Percentiles rank a stretch among this genome's conserved stretches.
Conservation (phyloP, 2,888 invertebrate genomes). For the Netelia inedita region DNA sequence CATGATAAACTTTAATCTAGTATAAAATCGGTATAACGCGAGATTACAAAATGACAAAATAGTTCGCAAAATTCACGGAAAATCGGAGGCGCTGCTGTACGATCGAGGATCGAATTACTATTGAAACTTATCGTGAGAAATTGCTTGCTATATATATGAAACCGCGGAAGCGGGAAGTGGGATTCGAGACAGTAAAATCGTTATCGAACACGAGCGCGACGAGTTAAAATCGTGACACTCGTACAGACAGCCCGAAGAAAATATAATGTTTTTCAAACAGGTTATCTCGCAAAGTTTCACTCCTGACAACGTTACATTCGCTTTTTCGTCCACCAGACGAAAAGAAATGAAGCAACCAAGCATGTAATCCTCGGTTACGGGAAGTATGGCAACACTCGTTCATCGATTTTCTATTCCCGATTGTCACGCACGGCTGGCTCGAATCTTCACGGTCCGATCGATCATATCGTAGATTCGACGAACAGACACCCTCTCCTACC, state of each 20-base stretch:
- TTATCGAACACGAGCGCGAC: background rate
- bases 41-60: background rate
- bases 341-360: slow-evolving; percentile 62
- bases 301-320: background rate
- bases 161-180: slow-evolving; percentile 65
- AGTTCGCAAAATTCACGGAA: background rate
- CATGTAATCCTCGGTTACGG: slow-evolving; percentile 16
- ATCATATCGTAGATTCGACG: background rate
- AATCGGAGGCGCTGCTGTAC: background rate
- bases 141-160: slow-evolving; percentile 69
- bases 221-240: background rate
- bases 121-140: slow-evolving; percentile 57
- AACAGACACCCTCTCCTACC: background rate
- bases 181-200: background rate
- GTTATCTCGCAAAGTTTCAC: background rate
- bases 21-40: background rate
- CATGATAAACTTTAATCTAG: background rate
- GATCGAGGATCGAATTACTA: slow-evolving; percentile 33
- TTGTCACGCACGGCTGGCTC: slow-evolving; percentile 69
- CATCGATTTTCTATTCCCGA: slow-evolving; percentile 61
- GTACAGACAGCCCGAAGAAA: background rate
- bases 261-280: slow-evolving; percentile 8
- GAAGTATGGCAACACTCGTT: slow-evolving; percentile 3
- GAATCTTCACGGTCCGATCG: slow-evolving; percentile 70
- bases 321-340: slow-evolving; percentile 48